Evolutionary conservation across 2,888 invertebrate genomes (phyloP).

Genomic region (Tethea ocularis): DNA sequence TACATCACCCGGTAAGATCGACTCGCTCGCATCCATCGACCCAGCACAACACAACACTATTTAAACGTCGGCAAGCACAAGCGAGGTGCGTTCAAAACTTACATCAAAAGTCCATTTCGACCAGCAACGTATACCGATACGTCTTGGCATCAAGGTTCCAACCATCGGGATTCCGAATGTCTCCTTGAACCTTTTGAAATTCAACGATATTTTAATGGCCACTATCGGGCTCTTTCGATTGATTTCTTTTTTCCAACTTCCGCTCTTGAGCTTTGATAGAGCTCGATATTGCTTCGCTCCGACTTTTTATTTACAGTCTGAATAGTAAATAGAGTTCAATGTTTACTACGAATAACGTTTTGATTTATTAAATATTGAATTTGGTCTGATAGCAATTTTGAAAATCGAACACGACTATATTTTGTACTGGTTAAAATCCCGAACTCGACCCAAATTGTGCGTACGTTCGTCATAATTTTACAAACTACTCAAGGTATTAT

Average conservation of each 20-base stretch:
- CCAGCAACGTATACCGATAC: constrained; percentile 50
- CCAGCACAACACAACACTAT: constrained; percentile 23
- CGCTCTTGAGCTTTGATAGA: constrained; percentile 54
- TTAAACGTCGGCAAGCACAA: constrained; percentile 24
- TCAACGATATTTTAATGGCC: constrained; percentile 82
- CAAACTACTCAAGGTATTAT: constrained; percentile 3
- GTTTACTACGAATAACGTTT: constrained; percentile 41
- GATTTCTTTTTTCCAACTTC: constrained; percentile 55
- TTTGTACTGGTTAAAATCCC: too few species aligned
- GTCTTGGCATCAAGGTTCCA: constrained; percentile 56
- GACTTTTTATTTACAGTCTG: constrained; percentile 67
- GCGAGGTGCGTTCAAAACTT: constrained; percentile 53
- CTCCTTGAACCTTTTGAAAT: constrained; percentile 74
- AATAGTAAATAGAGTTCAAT: constrained; percentile 52
- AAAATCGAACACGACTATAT: neutral
- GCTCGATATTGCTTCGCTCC: constrained; percentile 65
- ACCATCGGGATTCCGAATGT: constrained; percentile 58
- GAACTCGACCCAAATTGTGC: neutral
- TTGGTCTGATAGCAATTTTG: neutral
- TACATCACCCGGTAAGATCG: constrained; percentile 21
- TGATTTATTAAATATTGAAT: constrained; percentile 19
- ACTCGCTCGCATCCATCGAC: constrained; percentile 25
- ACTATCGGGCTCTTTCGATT: constrained; percentile 70
- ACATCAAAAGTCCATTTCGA: constrained; percentile 79
- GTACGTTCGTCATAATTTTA: neutral